A percentile compares a stretch with the other conserved stretches of the same genome.
Evolutionary conservation across 2,797 vertebrate genomes (phyloP).

Genomic region (Sebastes glaucus): DNA sequence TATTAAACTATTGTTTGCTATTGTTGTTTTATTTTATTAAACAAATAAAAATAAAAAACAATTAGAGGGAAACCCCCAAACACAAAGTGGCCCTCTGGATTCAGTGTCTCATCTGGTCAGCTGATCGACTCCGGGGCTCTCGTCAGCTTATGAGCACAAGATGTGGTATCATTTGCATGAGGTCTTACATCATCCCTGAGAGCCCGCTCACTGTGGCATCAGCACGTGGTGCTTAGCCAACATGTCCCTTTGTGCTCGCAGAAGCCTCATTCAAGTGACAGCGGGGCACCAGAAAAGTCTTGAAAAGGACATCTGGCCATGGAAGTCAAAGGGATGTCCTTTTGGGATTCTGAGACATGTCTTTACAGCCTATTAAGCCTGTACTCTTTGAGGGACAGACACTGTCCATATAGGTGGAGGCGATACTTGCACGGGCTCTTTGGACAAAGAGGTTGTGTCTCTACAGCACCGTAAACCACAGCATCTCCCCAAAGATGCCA

Average conservation of each 20-base stretch:
- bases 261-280: constrained; percentile 65
- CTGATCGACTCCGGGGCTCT: constrained; percentile 43
- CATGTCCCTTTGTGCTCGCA: constrained; percentile 71
- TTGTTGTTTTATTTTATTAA: background rate
- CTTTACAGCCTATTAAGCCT: constrained; percentile 49
- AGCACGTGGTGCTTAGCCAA: constrained; percentile 75
- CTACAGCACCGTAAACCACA: constrained; percentile 49
- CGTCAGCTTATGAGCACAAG: constrained; percentile 37
- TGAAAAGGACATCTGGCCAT: constrained; percentile 76
- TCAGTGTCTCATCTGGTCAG: constrained; percentile 26
- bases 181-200: constrained; percentile 74
- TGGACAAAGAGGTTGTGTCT: constrained; percentile 58
- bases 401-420: constrained; percentile 65
- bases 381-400: constrained; percentile 45
- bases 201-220: constrained; percentile 64
- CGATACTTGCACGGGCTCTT: constrained; percentile 36
- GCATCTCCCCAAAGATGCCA: constrained; percentile 54
- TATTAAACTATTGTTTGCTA: background rate
- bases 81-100: background rate
- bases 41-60: background rate
- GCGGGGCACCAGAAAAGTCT: constrained; percentile 64
- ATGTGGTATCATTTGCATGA: constrained; percentile 73
- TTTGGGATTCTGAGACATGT: constrained; percentile 56
- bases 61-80: background rate
- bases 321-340: constrained; percentile 70